Percentiles rank a stretch among this genome's conserved stretches.
These are phyloP conservation scores for Harmothoe impar DNA, from an alignment of 2,888 invertebrate genomes.

Conservation along the genomic window DNA sequence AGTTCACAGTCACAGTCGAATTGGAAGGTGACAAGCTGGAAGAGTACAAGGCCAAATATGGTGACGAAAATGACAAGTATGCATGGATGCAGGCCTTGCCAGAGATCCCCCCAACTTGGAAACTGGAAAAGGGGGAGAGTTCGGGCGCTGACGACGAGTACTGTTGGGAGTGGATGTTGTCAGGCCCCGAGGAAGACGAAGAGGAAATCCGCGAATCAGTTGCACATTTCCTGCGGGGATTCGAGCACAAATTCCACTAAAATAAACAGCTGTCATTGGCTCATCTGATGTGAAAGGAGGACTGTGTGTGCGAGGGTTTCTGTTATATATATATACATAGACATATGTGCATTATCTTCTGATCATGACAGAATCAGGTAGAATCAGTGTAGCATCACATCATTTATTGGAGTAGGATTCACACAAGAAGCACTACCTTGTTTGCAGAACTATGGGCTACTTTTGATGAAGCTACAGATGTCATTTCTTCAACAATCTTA, in stretches of 20 bases:
- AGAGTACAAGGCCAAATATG: constrained; percentile 54
- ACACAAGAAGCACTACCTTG: too few relatives aligned
- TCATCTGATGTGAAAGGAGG: background rate
- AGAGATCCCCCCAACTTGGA: constrained; percentile 59
- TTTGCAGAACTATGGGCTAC: too few relatives aligned
- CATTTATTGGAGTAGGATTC: too few relatives aligned
- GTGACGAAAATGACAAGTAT: constrained; percentile 39
- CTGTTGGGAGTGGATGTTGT: constrained; percentile 61
- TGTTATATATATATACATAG: background rate
- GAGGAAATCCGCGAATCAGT: constrained; percentile 59
- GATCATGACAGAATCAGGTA: too few relatives aligned
- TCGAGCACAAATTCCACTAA: constrained; percentile 60
- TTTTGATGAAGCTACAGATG: too few relatives aligned
- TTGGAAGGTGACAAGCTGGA: constrained; percentile 58
- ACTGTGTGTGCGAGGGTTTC: constrained; percentile 5
- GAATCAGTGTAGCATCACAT: too few relatives aligned
- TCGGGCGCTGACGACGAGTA: constrained; percentile 48
- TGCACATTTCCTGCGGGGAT: constrained; percentile 62
- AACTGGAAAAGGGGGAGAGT: constrained; percentile 65
- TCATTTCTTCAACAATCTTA: too few relatives aligned
- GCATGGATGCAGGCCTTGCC: constrained; percentile 63
- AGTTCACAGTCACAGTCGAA: constrained; percentile 47
- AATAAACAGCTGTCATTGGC: background rate
- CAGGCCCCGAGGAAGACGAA: constrained; percentile 61
- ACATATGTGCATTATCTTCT: too few relatives aligned